Percentiles rank a stretch among this genome's conserved stretches.
Evolutionary conservation across 2,888 invertebrate species (phyloP).

Genomic region (Argyresthia albistria): DNA sequence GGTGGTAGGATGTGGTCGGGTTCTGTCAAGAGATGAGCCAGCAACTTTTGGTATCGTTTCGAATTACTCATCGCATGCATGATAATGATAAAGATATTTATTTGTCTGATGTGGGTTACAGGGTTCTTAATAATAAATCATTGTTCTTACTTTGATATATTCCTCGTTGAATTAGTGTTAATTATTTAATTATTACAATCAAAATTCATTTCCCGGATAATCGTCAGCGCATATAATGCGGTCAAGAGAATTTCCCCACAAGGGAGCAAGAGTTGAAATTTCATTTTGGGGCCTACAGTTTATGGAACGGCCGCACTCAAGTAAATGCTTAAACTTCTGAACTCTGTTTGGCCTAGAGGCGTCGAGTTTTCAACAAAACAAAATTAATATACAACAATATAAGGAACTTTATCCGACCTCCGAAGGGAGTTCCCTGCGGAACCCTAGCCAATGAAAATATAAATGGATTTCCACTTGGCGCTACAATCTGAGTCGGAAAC

Average conservation of each 20-base stretch:
- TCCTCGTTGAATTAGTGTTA: too few relatives aligned
- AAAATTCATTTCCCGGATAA: too few relatives aligned
- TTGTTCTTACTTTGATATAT: too few relatives aligned
- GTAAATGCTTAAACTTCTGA: constrained; percentile 45
- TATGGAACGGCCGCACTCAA: constrained; percentile 43
- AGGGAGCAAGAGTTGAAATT: constrained; percentile 38
- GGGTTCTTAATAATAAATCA: too few relatives aligned
- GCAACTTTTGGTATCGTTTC: too few relatives aligned
- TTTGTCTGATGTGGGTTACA: too few relatives aligned
- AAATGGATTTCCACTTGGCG: constrained; percentile 41
- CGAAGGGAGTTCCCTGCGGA: constrained; percentile 10
- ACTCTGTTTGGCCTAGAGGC: constrained; percentile 30
- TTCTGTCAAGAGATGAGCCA: too few relatives aligned
- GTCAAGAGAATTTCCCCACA: constrained; percentile 20
- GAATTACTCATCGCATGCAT: too few relatives aligned
- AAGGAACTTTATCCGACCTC: constrained; percentile 36
- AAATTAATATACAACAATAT: constrained; percentile 37
- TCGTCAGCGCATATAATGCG: constrained; percentile 5
- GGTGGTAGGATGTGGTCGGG: too few relatives aligned
- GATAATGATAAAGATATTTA: too few relatives aligned
- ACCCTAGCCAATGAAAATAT: constrained; percentile 36
- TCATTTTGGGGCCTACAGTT: constrained; percentile 43
- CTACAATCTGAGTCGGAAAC: constrained; percentile 26
- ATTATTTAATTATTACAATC: too few relatives aligned
- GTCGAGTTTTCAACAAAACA: constrained; percentile 45